Base-by-base conservation (phyloP, 2,888 invertebrate genomes). In the Pammene aurita region DNA sequence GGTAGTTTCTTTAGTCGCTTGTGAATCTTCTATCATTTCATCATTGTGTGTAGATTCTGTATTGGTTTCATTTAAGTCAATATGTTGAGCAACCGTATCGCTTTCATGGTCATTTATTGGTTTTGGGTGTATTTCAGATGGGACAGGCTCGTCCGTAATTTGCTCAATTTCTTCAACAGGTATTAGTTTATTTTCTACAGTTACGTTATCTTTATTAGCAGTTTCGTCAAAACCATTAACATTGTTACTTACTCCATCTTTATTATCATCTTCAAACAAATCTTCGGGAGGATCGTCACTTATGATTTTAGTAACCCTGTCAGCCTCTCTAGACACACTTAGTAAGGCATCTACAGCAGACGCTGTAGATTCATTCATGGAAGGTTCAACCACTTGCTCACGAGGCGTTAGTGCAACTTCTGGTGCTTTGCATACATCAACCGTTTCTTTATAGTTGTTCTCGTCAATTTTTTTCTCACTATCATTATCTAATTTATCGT, bases 331-430 rank as follows among this genome's bases (percentile, higher is more conserved):
- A 4, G 92, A 91, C 0, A 91, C 92, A 76, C 90, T 90, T 60
- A 92, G 76, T 68, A 92, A 83, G 52, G 90, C 90, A 72, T 92
- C 92, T n/a, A 92, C 92, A 14, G 92, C 92, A 0, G 90, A 90
- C 14, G 90, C 90, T 34, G 91, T 90, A 16, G 90, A 84, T 77
- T 90, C 89, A 76, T 85, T 90, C 85, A 90, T 86, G 70, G 78
- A 87, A 7, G 84, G 80, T 71, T 83, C 76, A 57, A 76, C 73
- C 55, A 75, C 38, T 71, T 78, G 76, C 42, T 81, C 76, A 58
- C 75, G 76, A 13, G 76, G 60, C 70, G 80, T 80, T 34, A 77
- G 72, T 38, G 75, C 41, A 57, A 72, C 65, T 67, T 80, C 77
- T 26, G 75, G 63, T 9, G 75, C 64, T 67, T 77, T 34, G 63